A percentile compares a stretch with the other conserved stretches of the same genome.
Evolutionary conservation across 2,888 invertebrate species (phyloP).

Genomic region (Drosophila cracens): DNA sequence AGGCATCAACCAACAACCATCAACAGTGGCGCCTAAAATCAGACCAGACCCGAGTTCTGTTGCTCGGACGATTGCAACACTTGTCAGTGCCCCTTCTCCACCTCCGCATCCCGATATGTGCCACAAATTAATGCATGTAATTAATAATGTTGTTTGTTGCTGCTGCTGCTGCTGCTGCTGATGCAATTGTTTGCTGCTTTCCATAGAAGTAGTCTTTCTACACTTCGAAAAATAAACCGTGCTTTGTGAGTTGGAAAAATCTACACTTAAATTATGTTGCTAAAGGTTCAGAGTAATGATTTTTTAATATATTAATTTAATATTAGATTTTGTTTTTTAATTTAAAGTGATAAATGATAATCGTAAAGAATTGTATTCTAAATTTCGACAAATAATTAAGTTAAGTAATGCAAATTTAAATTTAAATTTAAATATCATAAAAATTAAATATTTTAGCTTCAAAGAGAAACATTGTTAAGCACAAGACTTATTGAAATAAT

Average conservation of each 20-base stretch:
- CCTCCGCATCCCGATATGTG: conserved; percentile 34
- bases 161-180: conserved; percentile 43
- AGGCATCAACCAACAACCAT: conserved; percentile 65
- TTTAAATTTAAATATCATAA: not conserved
- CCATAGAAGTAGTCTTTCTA: conserved; percentile 58
- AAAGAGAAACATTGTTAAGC: no score
- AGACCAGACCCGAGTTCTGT: conserved; percentile 12
- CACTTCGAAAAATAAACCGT: not conserved
- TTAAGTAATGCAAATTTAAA: no score
- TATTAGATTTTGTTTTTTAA: no score
- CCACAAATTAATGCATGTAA: conserved; percentile 78
- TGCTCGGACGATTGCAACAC: conserved; percentile 65
- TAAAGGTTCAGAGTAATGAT: not conserved
- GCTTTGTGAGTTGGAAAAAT: not conserved
- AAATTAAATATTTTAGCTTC: not conserved
- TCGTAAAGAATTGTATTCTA: not conserved
- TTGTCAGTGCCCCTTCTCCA: conserved; percentile 54
- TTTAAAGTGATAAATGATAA: not conserved
- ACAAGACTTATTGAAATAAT: no score
- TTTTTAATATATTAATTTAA: no score
- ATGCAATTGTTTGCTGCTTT: conserved; percentile 56
- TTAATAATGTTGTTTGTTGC: conserved; percentile 69
- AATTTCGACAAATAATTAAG: not conserved
- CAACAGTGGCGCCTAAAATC: conserved; percentile 82
- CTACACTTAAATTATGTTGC: not conserved